Conservation (phyloP, 2,113 vertebrate genomes). For the Trematomus loennbergii region DNA sequence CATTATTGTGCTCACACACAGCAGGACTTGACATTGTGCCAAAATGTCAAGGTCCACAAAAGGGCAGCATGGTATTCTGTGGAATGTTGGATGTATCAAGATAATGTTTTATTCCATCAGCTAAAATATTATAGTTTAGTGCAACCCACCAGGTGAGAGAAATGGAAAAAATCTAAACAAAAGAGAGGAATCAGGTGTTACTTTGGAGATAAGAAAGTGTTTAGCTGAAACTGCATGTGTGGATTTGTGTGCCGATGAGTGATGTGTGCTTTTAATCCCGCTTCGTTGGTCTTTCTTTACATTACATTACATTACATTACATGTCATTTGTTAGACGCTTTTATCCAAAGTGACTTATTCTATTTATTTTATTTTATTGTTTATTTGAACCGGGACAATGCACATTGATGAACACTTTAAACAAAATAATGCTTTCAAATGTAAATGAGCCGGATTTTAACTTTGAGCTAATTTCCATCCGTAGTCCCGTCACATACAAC, state of each 20-base stretch:
- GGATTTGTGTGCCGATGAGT: constrained; percentile 41
- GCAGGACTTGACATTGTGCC: constrained; percentile 33
- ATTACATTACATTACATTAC: too few species aligned
- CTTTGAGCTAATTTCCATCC: too few species aligned
- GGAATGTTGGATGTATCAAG: constrained; percentile 32
- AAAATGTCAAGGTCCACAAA: constrained; percentile 45
- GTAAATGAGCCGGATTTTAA: too few species aligned
- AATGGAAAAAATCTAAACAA: constrained; percentile 46
- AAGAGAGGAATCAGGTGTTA: constrained; percentile 63
- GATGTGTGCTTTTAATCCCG: constrained; percentile 14
- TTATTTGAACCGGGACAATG: too few species aligned
- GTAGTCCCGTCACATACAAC: too few species aligned
- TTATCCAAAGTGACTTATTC: too few species aligned
- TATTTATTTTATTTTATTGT: too few species aligned
- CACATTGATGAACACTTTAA: too few species aligned
- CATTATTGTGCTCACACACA: constrained; percentile 36
- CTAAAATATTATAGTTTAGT: constrained; percentile 36
- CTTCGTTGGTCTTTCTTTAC: constrained; percentile 12
- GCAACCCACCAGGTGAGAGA: constrained; percentile 42
- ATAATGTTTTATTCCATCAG: constrained; percentile 13
- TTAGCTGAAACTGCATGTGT: constrained; percentile 37
- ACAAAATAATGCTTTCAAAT: too few species aligned
- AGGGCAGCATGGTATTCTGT: constrained; percentile 47
- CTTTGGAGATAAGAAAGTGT: constrained; percentile 72
- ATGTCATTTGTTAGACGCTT: too few species aligned